Conservation (phyloP, 2,888 invertebrate species). For the Rutpela maculata region DNA sequence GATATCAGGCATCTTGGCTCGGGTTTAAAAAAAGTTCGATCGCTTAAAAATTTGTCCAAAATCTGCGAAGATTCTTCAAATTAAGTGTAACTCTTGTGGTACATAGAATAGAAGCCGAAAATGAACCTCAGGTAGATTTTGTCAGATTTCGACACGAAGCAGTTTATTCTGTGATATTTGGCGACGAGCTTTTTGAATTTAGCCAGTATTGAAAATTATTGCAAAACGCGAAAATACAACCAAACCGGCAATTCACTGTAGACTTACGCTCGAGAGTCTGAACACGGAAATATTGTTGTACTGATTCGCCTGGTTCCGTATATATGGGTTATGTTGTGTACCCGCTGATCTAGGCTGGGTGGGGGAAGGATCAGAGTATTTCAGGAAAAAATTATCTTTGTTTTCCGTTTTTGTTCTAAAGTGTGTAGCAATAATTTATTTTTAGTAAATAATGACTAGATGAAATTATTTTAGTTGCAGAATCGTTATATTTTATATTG, state of each 20-base stretch:
- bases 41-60: slow-evolving; percentile 30
- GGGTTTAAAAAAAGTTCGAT: slow-evolving; percentile 29
- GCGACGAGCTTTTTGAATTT: slow-evolving; percentile 72
- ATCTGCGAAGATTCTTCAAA: slow-evolving; percentile 31
- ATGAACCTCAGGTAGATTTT: slow-evolving; percentile 69
- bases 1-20: slow-evolving; percentile 65
- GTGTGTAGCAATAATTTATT: background rate
- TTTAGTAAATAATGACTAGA: background rate
- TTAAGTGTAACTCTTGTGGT: slow-evolving; percentile 73
- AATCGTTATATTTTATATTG: too few relatives aligned
- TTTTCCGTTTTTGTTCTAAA: slow-evolving; percentile 19
- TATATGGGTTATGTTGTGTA: background rate
- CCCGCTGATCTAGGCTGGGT: background rate
- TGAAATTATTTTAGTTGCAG: background rate
- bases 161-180: slow-evolving; percentile 77
- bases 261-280: background rate
- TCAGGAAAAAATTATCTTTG: slow-evolving; percentile 27
- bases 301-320: slow-evolving; percentile 13
- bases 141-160: slow-evolving; percentile 74
- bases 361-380: slow-evolving; percentile 31
- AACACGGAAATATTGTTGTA: slow-evolving; percentile 15
- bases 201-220: slow-evolving; percentile 65
- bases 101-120: slow-evolving; percentile 73
- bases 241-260: background rate
- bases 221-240: slow-evolving; percentile 11